Evolutionary conservation across 1,140 invertebrate genomes (phyloP).

Genomic region (Formica selysi): DNA sequence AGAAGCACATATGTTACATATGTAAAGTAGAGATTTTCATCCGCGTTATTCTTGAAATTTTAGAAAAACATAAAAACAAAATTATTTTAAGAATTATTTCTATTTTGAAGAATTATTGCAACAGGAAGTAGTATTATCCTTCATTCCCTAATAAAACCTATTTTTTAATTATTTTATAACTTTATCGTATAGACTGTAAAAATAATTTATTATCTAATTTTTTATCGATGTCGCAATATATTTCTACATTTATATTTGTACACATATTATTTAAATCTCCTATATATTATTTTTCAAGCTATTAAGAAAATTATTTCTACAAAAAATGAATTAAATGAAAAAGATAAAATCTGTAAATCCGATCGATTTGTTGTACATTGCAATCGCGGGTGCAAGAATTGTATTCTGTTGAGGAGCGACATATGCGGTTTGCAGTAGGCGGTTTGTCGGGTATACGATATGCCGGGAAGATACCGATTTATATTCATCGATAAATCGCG

Average conservation of each 20-base stretch:
- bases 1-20: not conserved
- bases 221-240: not conserved
- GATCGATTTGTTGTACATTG: not conserved
- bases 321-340: not conserved
- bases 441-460: constrained; percentile 55
- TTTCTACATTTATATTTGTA: not conserved
- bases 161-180: not conserved
- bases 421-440: constrained; percentile 65
- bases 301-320: not conserved
- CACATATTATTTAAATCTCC: not conserved
- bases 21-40: no score
- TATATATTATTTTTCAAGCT: not conserved
- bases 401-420: not conserved
- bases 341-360: not conserved
- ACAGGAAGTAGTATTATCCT: no score
- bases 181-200: not conserved
- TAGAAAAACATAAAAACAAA: no score
- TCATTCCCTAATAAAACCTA: not conserved
- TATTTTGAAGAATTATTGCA: not conserved
- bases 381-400: constrained; percentile 29
- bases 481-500: constrained; percentile 72
- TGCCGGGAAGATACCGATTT: constrained; percentile 68
- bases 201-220: constrained; percentile 6
- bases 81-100: no score
- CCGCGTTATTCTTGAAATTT: no score